Percentiles rank a stretch among this genome's conserved stretches.
Conservation (phyloP, 1,140 invertebrate genomes). For the Kradibia gibbosae region DNA sequence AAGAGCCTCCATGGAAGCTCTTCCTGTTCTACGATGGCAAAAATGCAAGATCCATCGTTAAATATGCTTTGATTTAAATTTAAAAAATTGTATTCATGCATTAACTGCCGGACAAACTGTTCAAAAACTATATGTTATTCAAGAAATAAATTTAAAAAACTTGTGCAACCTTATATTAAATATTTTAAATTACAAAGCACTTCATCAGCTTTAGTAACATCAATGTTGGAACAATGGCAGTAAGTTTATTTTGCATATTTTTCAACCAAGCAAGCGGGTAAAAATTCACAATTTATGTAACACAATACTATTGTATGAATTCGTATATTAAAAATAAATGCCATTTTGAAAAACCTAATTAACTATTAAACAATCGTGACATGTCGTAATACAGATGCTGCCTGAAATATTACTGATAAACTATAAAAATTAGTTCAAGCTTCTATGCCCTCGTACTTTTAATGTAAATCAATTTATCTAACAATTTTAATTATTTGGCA, state of each 20-base stretch:
- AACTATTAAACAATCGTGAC: slow-evolving; percentile 13
- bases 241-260: slow-evolving; percentile 5
- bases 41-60: slow-evolving; percentile 52
- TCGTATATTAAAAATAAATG: slow-evolving; percentile 20
- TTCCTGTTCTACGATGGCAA: slow-evolving; percentile 55
- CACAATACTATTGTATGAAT: slow-evolving; percentile 6
- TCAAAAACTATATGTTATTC: neutral
- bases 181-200: neutral
- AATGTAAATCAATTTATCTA: slow-evolving; percentile 8
- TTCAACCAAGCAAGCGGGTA: slow-evolving; percentile 14
- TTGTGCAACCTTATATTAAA: slow-evolving; percentile 8
- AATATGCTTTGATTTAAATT: slow-evolving; percentile 44
- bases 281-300: slow-evolving; percentile 11
- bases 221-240: neutral
- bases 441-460: slow-evolving; percentile 7
- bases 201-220: neutral
- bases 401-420: slow-evolving; percentile 26
- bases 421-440: slow-evolving; percentile 23
- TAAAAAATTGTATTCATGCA: slow-evolving; percentile 19
- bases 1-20: slow-evolving; percentile 45
- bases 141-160: neutral
- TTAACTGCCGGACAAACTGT: neutral
- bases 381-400: slow-evolving; percentile 16
- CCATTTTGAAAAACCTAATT: slow-evolving; percentile 7
- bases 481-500: slow-evolving; percentile 11